Conservation (phyloP, 2,888 invertebrate genomes). For the Marronus borbonicus region DNA sequence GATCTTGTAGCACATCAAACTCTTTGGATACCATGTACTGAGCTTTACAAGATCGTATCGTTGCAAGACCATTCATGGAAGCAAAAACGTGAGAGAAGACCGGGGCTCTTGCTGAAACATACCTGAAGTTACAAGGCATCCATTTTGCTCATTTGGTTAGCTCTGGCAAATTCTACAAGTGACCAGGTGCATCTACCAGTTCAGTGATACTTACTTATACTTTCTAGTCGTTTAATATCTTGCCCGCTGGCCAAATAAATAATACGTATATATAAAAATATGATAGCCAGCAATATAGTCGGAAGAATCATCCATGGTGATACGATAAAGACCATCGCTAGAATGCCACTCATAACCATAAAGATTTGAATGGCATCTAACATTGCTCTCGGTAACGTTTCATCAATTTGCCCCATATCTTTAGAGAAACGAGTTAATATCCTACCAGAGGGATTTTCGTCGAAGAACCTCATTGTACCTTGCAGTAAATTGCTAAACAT, state of each 20-base stretch:
- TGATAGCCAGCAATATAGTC: slow-evolving; percentile 75
- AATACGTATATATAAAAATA: slow-evolving; percentile 78
- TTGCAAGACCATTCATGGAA: slow-evolving; percentile 87
- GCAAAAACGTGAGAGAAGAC: slow-evolving; percentile 94
- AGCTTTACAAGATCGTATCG: slow-evolving; percentile 86
- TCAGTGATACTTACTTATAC: slow-evolving; percentile 67
- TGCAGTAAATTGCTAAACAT: slow-evolving; percentile 85
- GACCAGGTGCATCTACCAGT: no score
- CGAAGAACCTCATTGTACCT: slow-evolving; percentile 87
- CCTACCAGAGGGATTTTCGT: slow-evolving; percentile 86
- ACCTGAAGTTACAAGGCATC: neutral
- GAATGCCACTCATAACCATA: slow-evolving; percentile 81
- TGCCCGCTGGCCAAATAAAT: slow-evolving; percentile 82
- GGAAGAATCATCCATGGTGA: slow-evolving; percentile 80
- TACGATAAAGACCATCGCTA: slow-evolving; percentile 81
- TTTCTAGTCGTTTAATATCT: slow-evolving; percentile 79
- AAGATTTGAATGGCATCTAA: slow-evolving; percentile 78
- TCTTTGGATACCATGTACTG: slow-evolving; percentile 82
- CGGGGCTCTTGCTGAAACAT: slow-evolving; percentile 82
- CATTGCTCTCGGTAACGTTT: slow-evolving; percentile 78
- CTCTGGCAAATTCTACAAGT: neutral
- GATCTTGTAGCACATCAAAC: slow-evolving; percentile 82
- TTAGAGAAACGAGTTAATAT: slow-evolving; percentile 90
- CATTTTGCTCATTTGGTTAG: neutral
- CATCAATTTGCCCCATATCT: slow-evolving; percentile 86